These are phyloP conservation scores for Microcebus griseorufus DNA, from an alignment of 2,113 vertebrate species.

Conservation along the genomic window DNA sequence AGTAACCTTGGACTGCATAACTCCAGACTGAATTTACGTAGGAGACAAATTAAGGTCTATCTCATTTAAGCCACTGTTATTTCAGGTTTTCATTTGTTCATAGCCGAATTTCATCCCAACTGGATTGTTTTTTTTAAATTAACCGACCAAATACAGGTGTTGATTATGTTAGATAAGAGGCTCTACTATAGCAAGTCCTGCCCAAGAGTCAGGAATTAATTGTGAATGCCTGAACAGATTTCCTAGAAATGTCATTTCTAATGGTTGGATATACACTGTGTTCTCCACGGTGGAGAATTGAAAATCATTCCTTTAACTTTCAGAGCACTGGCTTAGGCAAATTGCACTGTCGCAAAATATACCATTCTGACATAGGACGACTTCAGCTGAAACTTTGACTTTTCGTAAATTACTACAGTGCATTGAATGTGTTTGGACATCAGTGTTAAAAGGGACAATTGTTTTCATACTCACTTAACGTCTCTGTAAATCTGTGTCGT, in stretches of 20 bases:
- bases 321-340: neutral
- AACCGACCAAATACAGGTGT: neutral
- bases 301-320: neutral
- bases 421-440: neutral
- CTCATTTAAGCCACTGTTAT: neutral
- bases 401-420: neutral
- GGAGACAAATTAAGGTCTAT: neutral
- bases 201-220: neutral
- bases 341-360: neutral
- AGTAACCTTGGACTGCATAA: neutral
- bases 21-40: neutral
- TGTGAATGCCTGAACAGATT: neutral
- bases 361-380: neutral
- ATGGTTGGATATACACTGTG: neutral
- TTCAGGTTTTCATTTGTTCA: neutral
- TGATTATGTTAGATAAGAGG: neutral
- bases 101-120: neutral
- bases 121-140: neutral
- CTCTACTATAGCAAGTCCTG: neutral
- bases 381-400: neutral
- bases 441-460: neutral
- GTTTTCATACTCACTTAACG: neutral
- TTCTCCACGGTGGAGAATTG: neutral
- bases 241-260: neutral
- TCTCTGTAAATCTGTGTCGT: neutral